phyloP scores from a whole-genome alignment of 2,888 invertebrate species.

The Onchidella celtica region DNA sequence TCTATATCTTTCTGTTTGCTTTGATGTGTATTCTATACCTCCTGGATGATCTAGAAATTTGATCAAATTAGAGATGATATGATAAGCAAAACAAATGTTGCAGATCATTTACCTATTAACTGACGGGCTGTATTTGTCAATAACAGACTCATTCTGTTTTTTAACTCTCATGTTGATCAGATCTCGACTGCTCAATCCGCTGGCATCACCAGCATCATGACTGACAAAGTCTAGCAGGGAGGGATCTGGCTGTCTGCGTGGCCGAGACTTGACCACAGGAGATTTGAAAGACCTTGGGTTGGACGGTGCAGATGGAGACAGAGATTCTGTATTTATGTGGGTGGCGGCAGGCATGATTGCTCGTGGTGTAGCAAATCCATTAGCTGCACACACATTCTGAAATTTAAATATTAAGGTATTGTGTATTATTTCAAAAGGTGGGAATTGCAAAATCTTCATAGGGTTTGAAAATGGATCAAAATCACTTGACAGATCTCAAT shows the following conservation, averaged over 20 bases:
- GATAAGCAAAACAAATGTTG: not conserved
- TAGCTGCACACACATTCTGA: conserved; percentile 38
- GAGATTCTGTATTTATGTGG: not conserved
- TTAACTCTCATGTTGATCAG: not conserved
- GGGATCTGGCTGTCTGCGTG: not conserved
- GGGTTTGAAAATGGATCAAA: no score
- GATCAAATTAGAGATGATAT: not conserved
- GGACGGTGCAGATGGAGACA: not conserved
- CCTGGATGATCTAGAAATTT: no score
- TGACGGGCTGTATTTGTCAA: conserved; percentile 39
- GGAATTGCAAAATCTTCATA: no score
- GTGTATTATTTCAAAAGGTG: no score
- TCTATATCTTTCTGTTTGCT: no score
- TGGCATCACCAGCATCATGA: not conserved
- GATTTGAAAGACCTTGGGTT: conserved; percentile 22
- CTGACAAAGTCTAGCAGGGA: not conserved
- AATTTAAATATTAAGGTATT: no score
- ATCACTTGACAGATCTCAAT: no score
- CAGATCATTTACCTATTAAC: conserved; percentile 31
- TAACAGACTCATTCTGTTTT: conserved; percentile 7
- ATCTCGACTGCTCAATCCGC: not conserved
- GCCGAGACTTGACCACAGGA: not conserved
- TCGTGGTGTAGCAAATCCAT: conserved; percentile 8
- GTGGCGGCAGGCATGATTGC: not conserved
- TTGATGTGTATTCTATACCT: no score